Evolutionary conservation across 2,888 invertebrate genomes (phyloP).

Genomic region (Acleris sparsana): DNA sequence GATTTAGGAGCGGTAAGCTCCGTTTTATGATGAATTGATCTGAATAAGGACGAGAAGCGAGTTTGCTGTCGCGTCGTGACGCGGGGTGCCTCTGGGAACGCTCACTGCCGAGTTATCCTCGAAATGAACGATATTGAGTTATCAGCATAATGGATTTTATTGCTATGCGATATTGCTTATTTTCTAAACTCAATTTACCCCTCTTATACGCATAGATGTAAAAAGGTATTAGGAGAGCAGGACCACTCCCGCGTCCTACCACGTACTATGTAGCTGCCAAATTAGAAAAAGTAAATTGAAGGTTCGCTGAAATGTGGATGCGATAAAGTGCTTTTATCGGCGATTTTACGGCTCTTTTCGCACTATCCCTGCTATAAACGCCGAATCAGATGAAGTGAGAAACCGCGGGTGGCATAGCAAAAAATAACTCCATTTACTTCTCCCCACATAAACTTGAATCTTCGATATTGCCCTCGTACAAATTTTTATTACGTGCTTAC

Average conservation of each 20-base stretch:
- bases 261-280: conserved; percentile 37
- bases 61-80: conserved; percentile 59
- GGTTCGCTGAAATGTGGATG: conserved; percentile 64
- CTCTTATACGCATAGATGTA: neutral
- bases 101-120: conserved; percentile 72
- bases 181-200: conserved; percentile 11
- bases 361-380: conserved; percentile 74
- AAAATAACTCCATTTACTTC: conserved; percentile 66
- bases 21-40: conserved; percentile 31
- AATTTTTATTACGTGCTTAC: conserved; percentile 39
- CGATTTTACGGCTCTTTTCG: conserved; percentile 71
- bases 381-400: conserved; percentile 72
- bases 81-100: conserved; percentile 70
- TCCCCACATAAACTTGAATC: conserved; percentile 55
- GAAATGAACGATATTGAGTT: conserved; percentile 71
- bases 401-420: conserved; percentile 63
- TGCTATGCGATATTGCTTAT: conserved; percentile 52
- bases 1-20: conserved; percentile 5
- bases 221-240: conserved; percentile 18
- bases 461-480: conserved; percentile 42
- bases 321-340: conserved; percentile 71
- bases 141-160: conserved; percentile 67
- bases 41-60: conserved; percentile 31
- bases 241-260: conserved; percentile 1
- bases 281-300: conserved; percentile 64